Conservation (phyloP, 2,888 invertebrate genomes). For the Tachina lurida region DNA sequence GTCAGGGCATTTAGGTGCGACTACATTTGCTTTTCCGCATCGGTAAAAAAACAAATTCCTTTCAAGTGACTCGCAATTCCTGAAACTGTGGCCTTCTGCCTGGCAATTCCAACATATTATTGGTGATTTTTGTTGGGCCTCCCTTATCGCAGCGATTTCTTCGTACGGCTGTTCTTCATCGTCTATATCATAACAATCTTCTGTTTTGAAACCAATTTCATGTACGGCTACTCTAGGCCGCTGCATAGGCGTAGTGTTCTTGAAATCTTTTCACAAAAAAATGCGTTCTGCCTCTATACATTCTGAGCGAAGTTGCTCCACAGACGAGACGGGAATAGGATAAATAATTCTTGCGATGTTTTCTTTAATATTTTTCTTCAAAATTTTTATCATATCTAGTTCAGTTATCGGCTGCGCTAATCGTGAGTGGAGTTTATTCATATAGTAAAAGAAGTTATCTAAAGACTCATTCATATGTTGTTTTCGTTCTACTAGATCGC, state of each 20-base stretch:
- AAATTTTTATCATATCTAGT: conserved; percentile 24
- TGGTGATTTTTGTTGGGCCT: no score
- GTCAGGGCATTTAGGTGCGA: no score
- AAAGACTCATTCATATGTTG: no score
- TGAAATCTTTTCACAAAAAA: neutral
- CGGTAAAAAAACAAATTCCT: no score
- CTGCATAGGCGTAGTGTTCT: neutral
- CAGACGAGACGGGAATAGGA: neutral
- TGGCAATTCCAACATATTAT: no score
- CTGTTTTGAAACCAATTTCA: neutral
- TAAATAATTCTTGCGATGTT: neutral
- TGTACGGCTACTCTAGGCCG: neutral
- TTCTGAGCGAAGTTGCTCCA: neutral
- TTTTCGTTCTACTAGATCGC: no score
- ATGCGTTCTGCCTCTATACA: neutral
- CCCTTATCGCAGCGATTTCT: neutral
- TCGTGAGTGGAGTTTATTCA: no score
- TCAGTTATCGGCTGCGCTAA: no score
- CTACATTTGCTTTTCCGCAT: no score
- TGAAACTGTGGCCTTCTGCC: no score
- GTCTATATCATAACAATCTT: neutral
- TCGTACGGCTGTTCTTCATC: neutral
- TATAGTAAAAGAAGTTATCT: neutral
- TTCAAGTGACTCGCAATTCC: no score
- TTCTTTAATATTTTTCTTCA: neutral